These are phyloP conservation scores for Alectura lathami DNA, from an alignment of 2,113 vertebrate genomes.

Conservation along the genomic window DNA sequence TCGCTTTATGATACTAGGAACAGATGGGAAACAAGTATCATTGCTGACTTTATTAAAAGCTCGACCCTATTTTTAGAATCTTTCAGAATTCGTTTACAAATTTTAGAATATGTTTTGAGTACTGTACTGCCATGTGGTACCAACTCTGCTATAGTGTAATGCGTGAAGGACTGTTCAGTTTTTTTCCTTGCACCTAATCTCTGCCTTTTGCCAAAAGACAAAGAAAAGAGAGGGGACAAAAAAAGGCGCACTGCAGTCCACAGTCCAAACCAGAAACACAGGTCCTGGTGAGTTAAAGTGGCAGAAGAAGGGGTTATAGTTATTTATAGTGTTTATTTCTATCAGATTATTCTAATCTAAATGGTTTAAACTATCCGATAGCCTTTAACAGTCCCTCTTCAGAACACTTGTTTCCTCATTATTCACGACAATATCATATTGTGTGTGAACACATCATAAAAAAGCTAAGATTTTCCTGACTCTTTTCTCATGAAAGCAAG, in stretches of 20 bases:
- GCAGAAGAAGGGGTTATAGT: background rate
- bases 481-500: background rate
- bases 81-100: background rate
- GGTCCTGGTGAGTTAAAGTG: background rate
- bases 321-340: background rate
- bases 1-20: constrained; percentile 1
- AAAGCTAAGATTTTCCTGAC: background rate
- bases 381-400: background rate
- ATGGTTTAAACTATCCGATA: background rate
- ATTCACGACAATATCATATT: background rate
- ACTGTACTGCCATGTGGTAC: background rate
- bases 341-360: background rate
- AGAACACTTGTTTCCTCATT: background rate
- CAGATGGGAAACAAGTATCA: constrained; percentile 37
- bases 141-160: background rate
- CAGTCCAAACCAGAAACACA: background rate
- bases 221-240: rapidly evolving
- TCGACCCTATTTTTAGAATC: constrained; percentile 7
- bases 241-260: background rate
- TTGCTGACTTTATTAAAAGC: constrained; percentile 27
- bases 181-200: background rate
- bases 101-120: constrained; percentile 39
- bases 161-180: background rate
- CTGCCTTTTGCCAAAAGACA: background rate
- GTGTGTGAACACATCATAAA: background rate